These are phyloP conservation scores for Spilarctia lutea DNA, from an alignment of 2,888 invertebrate species.

Conservation along the genomic window DNA sequence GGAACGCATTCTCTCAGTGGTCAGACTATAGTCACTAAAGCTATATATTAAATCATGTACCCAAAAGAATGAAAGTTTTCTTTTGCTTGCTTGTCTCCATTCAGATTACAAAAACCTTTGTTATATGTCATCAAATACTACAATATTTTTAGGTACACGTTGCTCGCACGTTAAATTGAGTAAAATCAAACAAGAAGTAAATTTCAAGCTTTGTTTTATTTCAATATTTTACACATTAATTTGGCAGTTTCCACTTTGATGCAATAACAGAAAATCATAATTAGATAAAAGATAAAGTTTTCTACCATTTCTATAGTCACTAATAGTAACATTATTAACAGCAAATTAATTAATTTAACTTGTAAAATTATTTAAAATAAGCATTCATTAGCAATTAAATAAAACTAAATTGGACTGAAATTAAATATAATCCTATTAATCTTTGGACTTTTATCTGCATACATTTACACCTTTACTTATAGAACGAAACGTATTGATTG, in stretches of 20 bases:
- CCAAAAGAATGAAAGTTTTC: neutral
- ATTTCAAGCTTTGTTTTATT: conserved; percentile 73
- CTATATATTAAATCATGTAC: neutral
- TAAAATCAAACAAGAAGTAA: conserved; percentile 30
- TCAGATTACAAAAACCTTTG: neutral
- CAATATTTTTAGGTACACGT: no score
- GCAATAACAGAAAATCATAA: conserved; percentile 61
- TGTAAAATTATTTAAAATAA: conserved; percentile 34
- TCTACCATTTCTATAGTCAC: conserved; percentile 50
- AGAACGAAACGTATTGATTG: neutral
- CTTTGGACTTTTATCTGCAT: neutral
- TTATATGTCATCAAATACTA: neutral
- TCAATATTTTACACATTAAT: conserved; percentile 73
- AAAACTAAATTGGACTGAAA: neutral
- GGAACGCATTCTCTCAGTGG: no score
- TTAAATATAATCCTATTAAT: neutral
- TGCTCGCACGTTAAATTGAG: neutral
- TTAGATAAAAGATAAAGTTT: conserved; percentile 54
- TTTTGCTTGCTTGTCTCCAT: neutral
- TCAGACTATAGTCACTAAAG: no score
- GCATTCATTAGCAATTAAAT: conserved; percentile 34
- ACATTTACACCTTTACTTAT: neutral
- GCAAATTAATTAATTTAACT: conserved; percentile 38
- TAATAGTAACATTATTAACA: conserved; percentile 37
- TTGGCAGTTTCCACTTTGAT: conserved; percentile 75